phyloP scores from a whole-genome alignment of 92 coral and sea anemone species.

The Epizoanthus ramosus region DNA sequence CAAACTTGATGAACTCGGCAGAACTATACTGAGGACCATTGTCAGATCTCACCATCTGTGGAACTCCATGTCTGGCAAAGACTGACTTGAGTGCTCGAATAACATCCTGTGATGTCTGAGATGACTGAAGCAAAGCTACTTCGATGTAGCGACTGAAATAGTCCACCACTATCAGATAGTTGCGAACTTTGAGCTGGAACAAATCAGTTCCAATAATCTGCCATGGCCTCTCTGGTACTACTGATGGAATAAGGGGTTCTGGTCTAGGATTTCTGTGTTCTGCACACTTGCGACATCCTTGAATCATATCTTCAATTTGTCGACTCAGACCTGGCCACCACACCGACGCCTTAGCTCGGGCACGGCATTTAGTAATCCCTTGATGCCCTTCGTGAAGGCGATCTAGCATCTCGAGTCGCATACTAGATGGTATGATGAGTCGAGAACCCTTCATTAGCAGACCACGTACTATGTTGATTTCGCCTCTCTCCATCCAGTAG shows the following conservation, averaged over 20 bases:
- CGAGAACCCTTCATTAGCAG: constrained; percentile 61
- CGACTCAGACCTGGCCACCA: constrained; percentile 86
- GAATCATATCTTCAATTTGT: constrained; percentile 33
- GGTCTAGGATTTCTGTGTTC: constrained; percentile 33
- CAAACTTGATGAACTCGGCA: constrained; percentile 19
- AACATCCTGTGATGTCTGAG: constrained; percentile 25
- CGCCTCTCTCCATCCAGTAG: constrained; percentile 59
- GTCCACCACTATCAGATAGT: constrained; percentile 36
- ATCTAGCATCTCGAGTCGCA: constrained; percentile 70
- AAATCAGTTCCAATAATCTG: constrained; percentile 12
- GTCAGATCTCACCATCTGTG: constrained; percentile 29
- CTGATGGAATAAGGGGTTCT: constrained; percentile 34
- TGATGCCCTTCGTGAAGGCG: constrained; percentile 78
- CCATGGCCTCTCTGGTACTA: constrained; percentile 29
- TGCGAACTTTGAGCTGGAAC: constrained; percentile 20
- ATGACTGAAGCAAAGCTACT: constrained; percentile 6
- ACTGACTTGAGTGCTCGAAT: constrained; percentile 20
- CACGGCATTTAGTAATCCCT: constrained; percentile 76
- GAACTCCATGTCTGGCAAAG: constrained; percentile 35
- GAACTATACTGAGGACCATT: constrained; percentile 33
- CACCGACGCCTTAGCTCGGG: constrained; percentile 65
- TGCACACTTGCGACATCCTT: constrained; percentile 34
- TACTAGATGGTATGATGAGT: constrained; percentile 58
- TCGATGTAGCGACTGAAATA: constrained; percentile 38
- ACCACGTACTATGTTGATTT: constrained; percentile 50